Percentiles rank a stretch among this genome's conserved stretches.
phyloP scores from a whole-genome alignment of 2,888 invertebrate genomes.

The Diadegma fenestrale region DNA sequence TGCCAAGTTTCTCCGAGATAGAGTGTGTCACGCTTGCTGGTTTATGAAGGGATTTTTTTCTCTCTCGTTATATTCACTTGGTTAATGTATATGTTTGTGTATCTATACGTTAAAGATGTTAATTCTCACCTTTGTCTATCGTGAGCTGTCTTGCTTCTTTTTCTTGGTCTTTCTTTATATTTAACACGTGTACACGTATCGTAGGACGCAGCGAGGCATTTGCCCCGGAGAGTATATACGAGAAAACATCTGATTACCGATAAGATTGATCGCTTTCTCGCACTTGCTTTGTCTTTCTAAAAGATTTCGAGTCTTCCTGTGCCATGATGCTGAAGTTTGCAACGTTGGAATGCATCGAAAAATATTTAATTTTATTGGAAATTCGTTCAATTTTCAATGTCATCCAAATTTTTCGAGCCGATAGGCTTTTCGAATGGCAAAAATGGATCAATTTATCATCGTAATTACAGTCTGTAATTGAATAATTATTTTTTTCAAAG shows the following conservation, averaged over 20 bases:
- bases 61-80: conserved; percentile 12
- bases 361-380: too few relatives aligned
- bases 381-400: too few relatives aligned
- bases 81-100: conserved; percentile 41
- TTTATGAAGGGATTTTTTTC: conserved; percentile 48
- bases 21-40: conserved; percentile 53
- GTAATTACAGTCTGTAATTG: too few relatives aligned
- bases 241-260: conserved; percentile 47
- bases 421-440: too few relatives aligned
- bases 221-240: background rate
- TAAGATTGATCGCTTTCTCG: conserved; percentile 53
- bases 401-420: too few relatives aligned
- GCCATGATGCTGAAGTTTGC: too few relatives aligned
- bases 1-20: conserved; percentile 52
- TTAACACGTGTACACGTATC: conserved; percentile 30
- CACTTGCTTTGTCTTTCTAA: conserved; percentile 11
- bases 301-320: background rate
- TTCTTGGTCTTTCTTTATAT: conserved; percentile 13
- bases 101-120: conserved; percentile 57
- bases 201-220: conserved; percentile 46
- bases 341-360: too few relatives aligned
- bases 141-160: conserved; percentile 26
- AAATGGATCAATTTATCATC: too few relatives aligned
- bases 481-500: too few relatives aligned
- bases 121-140: conserved; percentile 64